phyloP scores from a whole-genome alignment of 2,113 vertebrate species.

The Damaliscus lunatus region DNA sequence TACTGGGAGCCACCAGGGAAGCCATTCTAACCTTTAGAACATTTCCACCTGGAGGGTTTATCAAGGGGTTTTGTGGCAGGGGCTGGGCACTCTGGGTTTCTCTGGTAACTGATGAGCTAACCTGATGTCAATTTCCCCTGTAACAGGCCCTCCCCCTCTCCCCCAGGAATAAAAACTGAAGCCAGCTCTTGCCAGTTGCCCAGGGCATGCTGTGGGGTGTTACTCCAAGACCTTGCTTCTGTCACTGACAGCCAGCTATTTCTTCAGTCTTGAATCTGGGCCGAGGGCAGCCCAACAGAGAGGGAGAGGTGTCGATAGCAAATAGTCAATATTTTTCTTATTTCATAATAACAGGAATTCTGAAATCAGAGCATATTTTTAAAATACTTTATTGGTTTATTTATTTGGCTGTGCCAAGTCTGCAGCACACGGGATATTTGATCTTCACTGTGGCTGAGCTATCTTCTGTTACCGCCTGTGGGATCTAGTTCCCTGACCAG shows the following conservation, averaged over 20 bases:
- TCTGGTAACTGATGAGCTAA: not conserved
- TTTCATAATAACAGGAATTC: not conserved
- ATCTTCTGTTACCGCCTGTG: not conserved
- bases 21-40: not conserved
- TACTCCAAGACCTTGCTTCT: not conserved
- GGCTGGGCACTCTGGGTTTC: not conserved
- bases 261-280: not conserved
- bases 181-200: not conserved
- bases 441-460: not conserved
- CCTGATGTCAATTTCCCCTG: not conserved
- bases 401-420: not conserved
- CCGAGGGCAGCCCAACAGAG: not conserved
- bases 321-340: not conserved
- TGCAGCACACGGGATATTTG: rapidly evolving
- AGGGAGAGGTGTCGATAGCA: not conserved
- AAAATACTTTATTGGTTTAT: not conserved
- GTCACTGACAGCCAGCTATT: not conserved
- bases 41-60: not conserved
- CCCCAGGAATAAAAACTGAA: not conserved
- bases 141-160: not conserved
- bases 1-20: not conserved
- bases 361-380: not conserved
- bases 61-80: not conserved
- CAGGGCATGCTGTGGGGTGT: not conserved
- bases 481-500: not conserved